These are phyloP conservation scores for Nibea albiflora DNA, from an alignment of 2,113 vertebrate genomes.

Conservation along the genomic window DNA sequence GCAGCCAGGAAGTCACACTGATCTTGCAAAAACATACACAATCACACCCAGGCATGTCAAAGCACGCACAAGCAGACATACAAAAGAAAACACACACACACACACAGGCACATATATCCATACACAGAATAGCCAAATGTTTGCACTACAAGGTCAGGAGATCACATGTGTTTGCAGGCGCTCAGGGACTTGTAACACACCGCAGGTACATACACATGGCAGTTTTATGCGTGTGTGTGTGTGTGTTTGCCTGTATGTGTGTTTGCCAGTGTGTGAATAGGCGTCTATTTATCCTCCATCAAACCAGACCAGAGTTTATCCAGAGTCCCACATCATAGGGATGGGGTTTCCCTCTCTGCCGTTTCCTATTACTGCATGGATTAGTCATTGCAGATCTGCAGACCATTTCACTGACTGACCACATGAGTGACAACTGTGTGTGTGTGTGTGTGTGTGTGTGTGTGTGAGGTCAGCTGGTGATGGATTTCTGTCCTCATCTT, in stretches of 20 bases:
- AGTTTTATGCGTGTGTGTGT: slow-evolving; percentile 54
- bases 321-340: slow-evolving; percentile 71
- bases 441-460: slow-evolving; percentile 12
- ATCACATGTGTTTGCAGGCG: slow-evolving; percentile 70
- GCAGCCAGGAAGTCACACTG: slow-evolving; percentile 65
- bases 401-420: slow-evolving; percentile 52
- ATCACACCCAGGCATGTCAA: slow-evolving; percentile 54
- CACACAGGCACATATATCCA: slow-evolving; percentile 13
- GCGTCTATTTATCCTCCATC: slow-evolving; percentile 61
- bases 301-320: slow-evolving; percentile 68
- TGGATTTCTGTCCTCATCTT: background rate
- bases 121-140: slow-evolving; percentile 59
- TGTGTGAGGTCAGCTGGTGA: slow-evolving; percentile 25
- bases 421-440: slow-evolving; percentile 18
- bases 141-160: slow-evolving; percentile 70
- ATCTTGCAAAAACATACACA: slow-evolving; percentile 64
- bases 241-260: slow-evolving; percentile 20
- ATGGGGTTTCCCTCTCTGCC: slow-evolving; percentile 57
- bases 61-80: slow-evolving; percentile 26
- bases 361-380: slow-evolving; percentile 54
- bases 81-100: slow-evolving; percentile 39
- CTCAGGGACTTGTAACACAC: slow-evolving; percentile 62
- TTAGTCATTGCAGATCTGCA: slow-evolving; percentile 62
- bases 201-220: slow-evolving; percentile 55
- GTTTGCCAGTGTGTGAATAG: slow-evolving; percentile 58